Evolutionary conservation across 1,140 invertebrate species (phyloP), one percentile per base, ranked within the genome.

Genomic region (Drosophila pandora): DNA sequence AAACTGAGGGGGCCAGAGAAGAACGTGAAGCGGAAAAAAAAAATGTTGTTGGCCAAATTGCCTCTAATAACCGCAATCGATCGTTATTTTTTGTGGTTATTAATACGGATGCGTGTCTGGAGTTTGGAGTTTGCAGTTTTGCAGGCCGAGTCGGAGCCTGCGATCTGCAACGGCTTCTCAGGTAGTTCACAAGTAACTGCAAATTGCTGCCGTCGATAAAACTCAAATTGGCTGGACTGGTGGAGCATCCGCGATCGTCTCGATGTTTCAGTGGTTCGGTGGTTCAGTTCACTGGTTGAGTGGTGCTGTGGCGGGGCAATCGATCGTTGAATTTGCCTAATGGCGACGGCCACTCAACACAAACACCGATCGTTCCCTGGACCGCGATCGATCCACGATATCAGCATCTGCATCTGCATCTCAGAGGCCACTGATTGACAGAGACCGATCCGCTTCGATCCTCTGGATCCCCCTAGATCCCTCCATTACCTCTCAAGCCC

Each of bases 161-260:
- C 49, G 47, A 55, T 60, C 59, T 61, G 68, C 76, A 83, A 80
- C 67, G 57, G 89, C 89, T 90, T 85, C 89, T 90, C 89, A 90
- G 84, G 89, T 90, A 90, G 89, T 90, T 90, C 89, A 85, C 89
- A 89, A 90, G 83, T 90, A 90, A 90, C 78, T 89, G 89, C 80
- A 89, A 90, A 89, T 90, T 89, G 84, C 76, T 90, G 78, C 87
- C 76, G 77, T 79, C 83, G 83, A 87, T 88, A 87, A 87, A 87
- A 65, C 75, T 76, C 65, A 90, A 90, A 90, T 82, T 90, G 87
- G 78, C 30, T 59, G 64, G 64, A 60, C 64, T 13, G 41, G 13
- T 30, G 49, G 32, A 63, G 82, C 81, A 81, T 61, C 68, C 76
- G 75, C 76, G 76, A 76, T 71, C 73, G 54, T 59, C 64, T 64